Conservation (phyloP, 2,113 vertebrate species). For the Acrocephalus arundinaceus region DNA sequence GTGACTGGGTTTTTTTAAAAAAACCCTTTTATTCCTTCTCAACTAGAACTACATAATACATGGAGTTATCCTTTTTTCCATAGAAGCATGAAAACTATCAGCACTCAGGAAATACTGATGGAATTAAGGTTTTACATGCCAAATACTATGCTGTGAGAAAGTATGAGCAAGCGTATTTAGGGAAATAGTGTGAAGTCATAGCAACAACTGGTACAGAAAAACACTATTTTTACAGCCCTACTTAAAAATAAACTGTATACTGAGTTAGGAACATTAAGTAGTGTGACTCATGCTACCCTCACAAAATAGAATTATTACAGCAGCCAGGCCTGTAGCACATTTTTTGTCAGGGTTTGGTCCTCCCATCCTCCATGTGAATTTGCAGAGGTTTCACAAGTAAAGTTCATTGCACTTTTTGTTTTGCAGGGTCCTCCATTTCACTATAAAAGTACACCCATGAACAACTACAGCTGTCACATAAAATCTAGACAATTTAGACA, state of each 20-base stretch:
- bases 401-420: not conserved
- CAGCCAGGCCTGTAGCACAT: constrained; percentile 50
- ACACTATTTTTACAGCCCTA: constrained; percentile 49
- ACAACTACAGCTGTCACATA: not conserved
- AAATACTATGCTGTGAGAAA: constrained; percentile 63
- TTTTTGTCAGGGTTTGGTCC: constrained; percentile 51
- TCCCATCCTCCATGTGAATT: not conserved
- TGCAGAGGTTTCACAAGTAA: not conserved
- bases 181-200: constrained; percentile 77
- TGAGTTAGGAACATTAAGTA: constrained; percentile 64
- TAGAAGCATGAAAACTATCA: constrained; percentile 10
- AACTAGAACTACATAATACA: not conserved
- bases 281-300: constrained; percentile 70
- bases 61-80: constrained; percentile 1
- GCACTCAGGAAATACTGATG: constrained; percentile 43
- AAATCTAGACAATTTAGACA: not conserved
- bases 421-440: not conserved
- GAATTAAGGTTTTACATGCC: not conserved
- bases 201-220: constrained; percentile 71
- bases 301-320: constrained; percentile 32
- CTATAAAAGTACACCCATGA: not conserved
- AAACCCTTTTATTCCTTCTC: not conserved
- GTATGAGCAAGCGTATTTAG: constrained; percentile 70
- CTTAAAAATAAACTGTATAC: constrained; percentile 76
- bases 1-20: not conserved